A percentile compares a stretch with the other conserved stretches of the same genome.
These are phyloP conservation scores for Cryptops parisi DNA, from an alignment of 2,888 invertebrate species.

Conservation along the genomic window DNA sequence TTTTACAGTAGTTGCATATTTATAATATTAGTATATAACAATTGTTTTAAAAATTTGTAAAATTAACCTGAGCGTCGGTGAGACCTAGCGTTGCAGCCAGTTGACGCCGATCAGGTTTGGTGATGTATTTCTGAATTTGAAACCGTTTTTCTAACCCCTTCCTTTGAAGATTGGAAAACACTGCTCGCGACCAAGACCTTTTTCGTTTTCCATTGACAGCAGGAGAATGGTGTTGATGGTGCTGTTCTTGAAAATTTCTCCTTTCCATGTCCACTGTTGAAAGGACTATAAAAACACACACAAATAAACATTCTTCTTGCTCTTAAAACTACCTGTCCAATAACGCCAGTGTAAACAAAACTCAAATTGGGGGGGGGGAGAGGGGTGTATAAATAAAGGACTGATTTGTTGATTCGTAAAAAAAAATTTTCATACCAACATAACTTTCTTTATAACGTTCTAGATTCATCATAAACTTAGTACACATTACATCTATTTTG, in stretches of 20 bases:
- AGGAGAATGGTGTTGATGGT: neutral
- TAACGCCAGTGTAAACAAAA: neutral
- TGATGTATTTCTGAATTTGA: constrained; percentile 88
- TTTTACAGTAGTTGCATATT: too few relatives aligned
- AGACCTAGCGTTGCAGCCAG: constrained; percentile 79
- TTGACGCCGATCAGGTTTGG: constrained; percentile 83
- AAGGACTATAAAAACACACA: neutral
- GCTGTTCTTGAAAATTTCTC: neutral
- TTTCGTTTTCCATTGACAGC: constrained; percentile 44
- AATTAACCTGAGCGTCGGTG: constrained; percentile 90
- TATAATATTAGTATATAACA: too few relatives aligned
- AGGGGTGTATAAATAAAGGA: too few relatives aligned
- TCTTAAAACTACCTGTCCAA: too few relatives aligned
- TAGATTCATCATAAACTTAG: too few relatives aligned
- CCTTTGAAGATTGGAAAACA: constrained; percentile 86
- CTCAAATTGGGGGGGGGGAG: neutral
- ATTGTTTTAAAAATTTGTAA: too few relatives aligned
- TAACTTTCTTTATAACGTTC: too few relatives aligned
- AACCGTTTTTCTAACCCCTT: constrained; percentile 85
- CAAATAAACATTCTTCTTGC: too few relatives aligned
- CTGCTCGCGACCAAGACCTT: constrained; percentile 87
- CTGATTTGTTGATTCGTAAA: too few relatives aligned
- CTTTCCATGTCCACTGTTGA: neutral
- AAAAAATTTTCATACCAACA: too few relatives aligned
- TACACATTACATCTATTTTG: too few relatives aligned